Evolutionary conservation across 2,113 vertebrate species (phyloP).

Genomic region (Trogon surrucura): DNA sequence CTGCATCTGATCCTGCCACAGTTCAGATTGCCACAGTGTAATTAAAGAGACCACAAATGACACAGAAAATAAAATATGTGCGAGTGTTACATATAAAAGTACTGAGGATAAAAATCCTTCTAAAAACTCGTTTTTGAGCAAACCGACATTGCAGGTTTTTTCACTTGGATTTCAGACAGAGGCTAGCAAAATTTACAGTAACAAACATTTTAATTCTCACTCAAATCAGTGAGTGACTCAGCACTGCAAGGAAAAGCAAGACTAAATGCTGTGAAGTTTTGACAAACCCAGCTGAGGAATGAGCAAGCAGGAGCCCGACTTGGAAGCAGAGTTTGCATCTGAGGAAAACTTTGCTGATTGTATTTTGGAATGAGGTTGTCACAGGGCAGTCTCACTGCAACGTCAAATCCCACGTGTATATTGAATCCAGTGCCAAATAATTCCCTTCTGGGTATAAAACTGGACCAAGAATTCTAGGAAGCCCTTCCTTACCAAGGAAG

Average conservation of each 20-base stretch:
- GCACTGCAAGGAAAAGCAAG: conserved; percentile 50
- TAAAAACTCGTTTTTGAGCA: not conserved
- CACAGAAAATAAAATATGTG: not conserved
- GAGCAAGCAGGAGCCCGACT: conserved; percentile 40
- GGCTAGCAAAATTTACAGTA: conserved; percentile 46
- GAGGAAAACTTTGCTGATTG: conserved; percentile 18
- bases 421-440: not conserved
- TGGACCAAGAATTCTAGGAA: not conserved
- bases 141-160: not conserved
- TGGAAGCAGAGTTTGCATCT: conserved; percentile 35
- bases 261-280: conserved; percentile 52
- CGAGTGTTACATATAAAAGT: not conserved
- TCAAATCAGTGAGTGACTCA: conserved; percentile 53
- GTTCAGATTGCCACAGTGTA: not conserved
- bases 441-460: conserved; percentile 28
- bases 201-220: conserved; percentile 31
- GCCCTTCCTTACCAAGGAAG: conserved; percentile 25
- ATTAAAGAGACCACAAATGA: conserved; percentile 21
- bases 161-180: conserved; percentile 34
- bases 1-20: not conserved
- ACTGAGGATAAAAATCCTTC: not conserved
- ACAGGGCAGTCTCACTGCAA: not conserved
- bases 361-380: conserved; percentile 24
- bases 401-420: not conserved
- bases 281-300: conserved; percentile 41